Base-by-base conservation (phyloP, 2,797 vertebrate genomes). In the Gambusia yucatana region DNA sequence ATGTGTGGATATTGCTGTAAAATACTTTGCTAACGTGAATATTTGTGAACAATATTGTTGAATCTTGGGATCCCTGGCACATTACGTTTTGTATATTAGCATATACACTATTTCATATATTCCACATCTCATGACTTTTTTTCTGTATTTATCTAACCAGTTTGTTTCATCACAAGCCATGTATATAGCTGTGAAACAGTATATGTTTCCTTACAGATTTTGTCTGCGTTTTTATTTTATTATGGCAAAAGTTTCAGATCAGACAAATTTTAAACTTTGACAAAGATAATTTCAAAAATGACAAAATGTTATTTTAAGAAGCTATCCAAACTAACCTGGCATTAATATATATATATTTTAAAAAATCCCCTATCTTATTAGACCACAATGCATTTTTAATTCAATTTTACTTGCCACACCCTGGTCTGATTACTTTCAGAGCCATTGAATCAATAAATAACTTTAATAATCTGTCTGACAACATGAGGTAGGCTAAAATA, bases 11-110 rank as follows among this genome's bases (percentile, higher is more conserved):
- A 95, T 92, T 88, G 96, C 94, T 96, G 95, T 96, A 96, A 92
- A 94, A 94, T 95, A 96, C 91, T 96, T 96, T 96, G 96, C 96
- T 96, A 93, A 94, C 92, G 96, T 96, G 94, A 94, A 93, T 94
- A 94, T 90, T 95, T 94, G 94, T 96, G 95, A 93, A 95, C 86
- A 93, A 94, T 94, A 96, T 95, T 93, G 95, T 96, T 92, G 86
- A 94, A 91, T 93, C 94, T 94, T 93, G 85, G 91, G 91, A 95
- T 94, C 94, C 94, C 93, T 95, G 94, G 92, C 87, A 89, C 87
- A 90, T 95, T 92, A 83, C 88, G 43, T 86, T 95, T 95, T 96
- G 94, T 96, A 96, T 95, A 96, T 95, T 93, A 94, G 94, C 92
- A 89, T 90, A 92, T 91, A 90, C 87, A 91, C 90, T 93, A 96